Conservation (phyloP, 92 coral and sea anemone genomes). For the Metridium senile region DNA sequence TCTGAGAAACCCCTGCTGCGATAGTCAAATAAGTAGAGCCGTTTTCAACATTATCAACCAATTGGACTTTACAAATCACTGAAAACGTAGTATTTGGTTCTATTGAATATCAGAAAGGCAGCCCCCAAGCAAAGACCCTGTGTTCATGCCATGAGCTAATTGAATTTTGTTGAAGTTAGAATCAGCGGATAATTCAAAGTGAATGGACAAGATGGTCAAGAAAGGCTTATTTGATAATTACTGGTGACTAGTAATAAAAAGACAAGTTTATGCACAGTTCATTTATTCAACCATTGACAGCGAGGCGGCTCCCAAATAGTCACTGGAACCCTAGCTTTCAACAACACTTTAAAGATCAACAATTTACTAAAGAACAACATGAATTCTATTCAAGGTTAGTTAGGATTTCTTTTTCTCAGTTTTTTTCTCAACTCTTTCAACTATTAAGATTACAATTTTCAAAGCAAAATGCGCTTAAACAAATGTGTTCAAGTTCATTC, state of each 20-base stretch:
- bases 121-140: background rate
- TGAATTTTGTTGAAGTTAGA: background rate
- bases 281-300: conserved; percentile 2
- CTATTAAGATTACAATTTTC: background rate
- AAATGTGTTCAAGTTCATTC: background rate
- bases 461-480: too few relatives aligned
- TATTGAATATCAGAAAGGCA: background rate
- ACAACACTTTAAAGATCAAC: conserved; percentile 1
- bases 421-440: background rate
- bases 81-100: background rate
- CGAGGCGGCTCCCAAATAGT: background rate
- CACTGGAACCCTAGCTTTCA: background rate
- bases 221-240: conserved; percentile 14
- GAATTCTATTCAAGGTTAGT: background rate
- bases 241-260: conserved; percentile 5
- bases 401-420: background rate
- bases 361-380: conserved; percentile 2
- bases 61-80: conserved; percentile 11
- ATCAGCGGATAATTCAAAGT: conserved; percentile 14
- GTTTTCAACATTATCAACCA: conserved; percentile 34
- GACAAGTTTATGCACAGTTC: conserved; percentile 4
- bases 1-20: conserved; percentile 59
- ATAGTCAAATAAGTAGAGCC: conserved; percentile 29
- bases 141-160: conserved; percentile 1
- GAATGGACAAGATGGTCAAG: conserved; percentile 28